Base-by-base conservation (phyloP, 2,888 invertebrate species). In the Lasius fuliginosus region DNA sequence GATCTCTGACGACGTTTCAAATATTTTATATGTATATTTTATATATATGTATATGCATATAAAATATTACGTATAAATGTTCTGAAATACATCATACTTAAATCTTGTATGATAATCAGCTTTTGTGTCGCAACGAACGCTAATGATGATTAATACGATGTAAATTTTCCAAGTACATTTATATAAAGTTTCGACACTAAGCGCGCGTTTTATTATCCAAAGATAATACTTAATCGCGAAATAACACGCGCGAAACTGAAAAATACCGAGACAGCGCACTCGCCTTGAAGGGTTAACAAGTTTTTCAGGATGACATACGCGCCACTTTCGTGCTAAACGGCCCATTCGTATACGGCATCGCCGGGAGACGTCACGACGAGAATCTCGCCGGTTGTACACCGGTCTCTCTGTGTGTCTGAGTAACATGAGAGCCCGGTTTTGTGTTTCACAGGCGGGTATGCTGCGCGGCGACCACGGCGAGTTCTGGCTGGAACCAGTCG, bases 401-500 rank as follows among this genome's bases (percentile, higher is more conserved):
- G 49, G n/a, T n/a, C n/a, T 15, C n/a, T 33, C 69, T 27, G 23
- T 12, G 46, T 83, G 81, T 69, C 53, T 56, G 18, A 40, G 91
- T 92, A 93, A 92, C 85, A 85, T 79, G 90, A 92, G 88, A 90
- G 0, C 88, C 83, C 87, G 89, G 90, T 91, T 88, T 93, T 90
- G 85, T 90, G 88, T 93, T 92, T 86, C 92, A 94, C 92, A 94
- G 95, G 91, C 92, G 71, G 95, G 95, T 27, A 92, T 93, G 88
- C 90, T 95, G 62, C 93, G 92, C 42, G 93, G 94, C 36, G 92
- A 92, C 71, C 85, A 93, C 85, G 95, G 94, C 56, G 94, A 94
- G 90, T 94, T 93, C 91, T 95, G 95, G 93, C 89, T 95, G 86
- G 95, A 95, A 90, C 95, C 95, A 71, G 92, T 94, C 81, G 92